A percentile compares a stretch with the other conserved stretches of the same genome.
phyloP scores from a whole-genome alignment of 2,888 invertebrate genomes.

The Sarcophaga carnaria region DNA sequence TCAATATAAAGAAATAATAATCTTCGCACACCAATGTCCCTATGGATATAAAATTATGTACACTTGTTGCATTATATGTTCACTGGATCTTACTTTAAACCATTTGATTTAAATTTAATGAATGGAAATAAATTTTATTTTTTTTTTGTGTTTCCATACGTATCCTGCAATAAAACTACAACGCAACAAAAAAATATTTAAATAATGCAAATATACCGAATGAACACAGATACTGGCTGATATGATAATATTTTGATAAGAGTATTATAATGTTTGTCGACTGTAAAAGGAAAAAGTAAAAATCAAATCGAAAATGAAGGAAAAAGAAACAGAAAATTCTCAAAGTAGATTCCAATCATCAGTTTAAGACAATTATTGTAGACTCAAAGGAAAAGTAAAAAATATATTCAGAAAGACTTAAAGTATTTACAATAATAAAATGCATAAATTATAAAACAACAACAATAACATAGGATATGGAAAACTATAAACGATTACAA shows the following conservation, averaged over 20 bases:
- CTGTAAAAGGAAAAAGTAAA: conserved; percentile 6
- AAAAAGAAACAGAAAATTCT: neutral
- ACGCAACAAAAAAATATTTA: too few species aligned
- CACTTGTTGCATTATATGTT: conserved; percentile 31
- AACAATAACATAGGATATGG: neutral
- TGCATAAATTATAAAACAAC: conserved; percentile 44
- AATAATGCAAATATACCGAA: too few species aligned
- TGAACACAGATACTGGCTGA: conserved; percentile 31
- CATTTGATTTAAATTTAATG: conserved; percentile 57
- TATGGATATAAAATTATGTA: conserved; percentile 1
- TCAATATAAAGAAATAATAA: too few species aligned
- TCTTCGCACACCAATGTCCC: too few species aligned
- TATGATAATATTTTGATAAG: conserved; percentile 55
- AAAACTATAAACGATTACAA: neutral
- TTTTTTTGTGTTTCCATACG: neutral
- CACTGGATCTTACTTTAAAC: conserved; percentile 38
- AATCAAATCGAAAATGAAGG: conserved; percentile 1
- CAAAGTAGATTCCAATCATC: conserved; percentile 42
- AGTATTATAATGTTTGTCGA: conserved; percentile 50
- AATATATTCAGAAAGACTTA: neutral
- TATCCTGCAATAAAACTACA: neutral
- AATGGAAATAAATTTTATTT: conserved; percentile 36
- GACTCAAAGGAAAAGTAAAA: conserved; percentile 34
- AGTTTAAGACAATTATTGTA: conserved; percentile 43
- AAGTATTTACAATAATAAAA: conserved; percentile 23